These are phyloP conservation scores for Haemorhous mexicanus DNA, from an alignment of 2,113 vertebrate species.

Conservation along the genomic window DNA sequence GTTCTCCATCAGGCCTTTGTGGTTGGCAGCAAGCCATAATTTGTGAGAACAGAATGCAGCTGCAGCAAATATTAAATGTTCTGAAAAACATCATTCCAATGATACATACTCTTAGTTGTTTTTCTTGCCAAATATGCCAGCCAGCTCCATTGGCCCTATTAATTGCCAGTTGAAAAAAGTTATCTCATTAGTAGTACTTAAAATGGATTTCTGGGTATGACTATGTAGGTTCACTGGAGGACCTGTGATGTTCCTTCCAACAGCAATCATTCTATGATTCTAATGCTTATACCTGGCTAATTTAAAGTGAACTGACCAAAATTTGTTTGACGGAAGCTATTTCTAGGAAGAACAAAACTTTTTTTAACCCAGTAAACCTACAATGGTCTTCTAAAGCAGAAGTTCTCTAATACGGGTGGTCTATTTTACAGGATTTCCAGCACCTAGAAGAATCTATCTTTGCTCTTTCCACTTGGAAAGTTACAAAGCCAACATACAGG, in stretches of 20 bases:
- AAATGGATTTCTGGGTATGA: background rate
- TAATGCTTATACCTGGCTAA: background rate
- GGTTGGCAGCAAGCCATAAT: background rate
- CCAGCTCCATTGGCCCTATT: background rate
- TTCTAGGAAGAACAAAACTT: background rate
- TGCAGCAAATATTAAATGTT: background rate
- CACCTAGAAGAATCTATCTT: background rate
- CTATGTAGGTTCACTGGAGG: background rate
- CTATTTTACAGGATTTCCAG: background rate
- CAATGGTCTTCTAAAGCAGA: background rate
- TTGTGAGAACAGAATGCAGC: background rate
- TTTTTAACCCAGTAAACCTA: background rate
- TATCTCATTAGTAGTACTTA: background rate
- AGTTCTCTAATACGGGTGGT: background rate
- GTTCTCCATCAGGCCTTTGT: background rate
- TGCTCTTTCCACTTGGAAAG: conserved; percentile 11
- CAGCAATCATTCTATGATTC: background rate
- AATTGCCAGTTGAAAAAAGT: background rate
- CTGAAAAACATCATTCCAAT: background rate
- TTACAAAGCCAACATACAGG: background rate
- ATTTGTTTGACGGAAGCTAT: background rate
- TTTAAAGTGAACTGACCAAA: background rate
- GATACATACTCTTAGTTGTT: background rate
- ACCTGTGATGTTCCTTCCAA: background rate
- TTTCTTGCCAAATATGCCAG: background rate